These are phyloP conservation scores for Falco naumanni DNA, from an alignment of 2,797 vertebrate species.

Conservation along the genomic window DNA sequence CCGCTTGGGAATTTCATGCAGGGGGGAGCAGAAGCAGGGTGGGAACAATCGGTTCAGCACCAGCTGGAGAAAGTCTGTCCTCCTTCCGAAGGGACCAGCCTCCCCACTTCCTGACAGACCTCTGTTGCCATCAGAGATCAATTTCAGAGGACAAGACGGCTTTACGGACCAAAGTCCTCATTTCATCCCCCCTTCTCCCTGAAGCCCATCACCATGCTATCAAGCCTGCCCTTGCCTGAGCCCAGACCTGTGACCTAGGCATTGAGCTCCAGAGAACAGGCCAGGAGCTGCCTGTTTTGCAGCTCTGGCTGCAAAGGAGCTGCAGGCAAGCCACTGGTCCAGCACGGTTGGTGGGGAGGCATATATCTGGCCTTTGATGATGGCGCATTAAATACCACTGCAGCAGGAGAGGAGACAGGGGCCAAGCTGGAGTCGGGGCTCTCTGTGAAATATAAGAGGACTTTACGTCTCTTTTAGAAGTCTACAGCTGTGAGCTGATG, in stretches of 20 bases:
- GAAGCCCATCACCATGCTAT: not conserved
- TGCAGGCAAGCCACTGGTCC: not conserved
- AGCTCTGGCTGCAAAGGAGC: not conserved
- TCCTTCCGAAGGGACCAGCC: not conserved
- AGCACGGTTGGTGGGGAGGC: not conserved
- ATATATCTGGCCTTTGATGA: not conserved
- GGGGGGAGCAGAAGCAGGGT: not conserved
- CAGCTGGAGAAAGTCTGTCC: not conserved
- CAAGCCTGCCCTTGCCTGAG: not conserved
- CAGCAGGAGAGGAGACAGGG: not conserved
- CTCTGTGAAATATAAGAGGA: not conserved
- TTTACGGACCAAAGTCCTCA: not conserved
- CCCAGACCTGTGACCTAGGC: not conserved
- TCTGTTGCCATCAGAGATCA: not conserved
- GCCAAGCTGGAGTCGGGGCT: accelerated
- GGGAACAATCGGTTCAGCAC: not conserved
- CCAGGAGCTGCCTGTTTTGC: not conserved
- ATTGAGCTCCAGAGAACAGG: not conserved
- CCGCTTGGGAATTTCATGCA: not conserved
- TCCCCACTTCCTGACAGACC: not conserved
- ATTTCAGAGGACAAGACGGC: not conserved
- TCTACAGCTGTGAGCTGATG: not conserved
- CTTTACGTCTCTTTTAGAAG: not conserved
- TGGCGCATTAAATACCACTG: not conserved
- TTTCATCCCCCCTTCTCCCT: not conserved